Evolutionary conservation across 37 sponge, comb jelly and placozoan species (phyloP), one percentile per base, ranked within the genome.

Genomic region (Cladorhizidae sp.): DNA sequence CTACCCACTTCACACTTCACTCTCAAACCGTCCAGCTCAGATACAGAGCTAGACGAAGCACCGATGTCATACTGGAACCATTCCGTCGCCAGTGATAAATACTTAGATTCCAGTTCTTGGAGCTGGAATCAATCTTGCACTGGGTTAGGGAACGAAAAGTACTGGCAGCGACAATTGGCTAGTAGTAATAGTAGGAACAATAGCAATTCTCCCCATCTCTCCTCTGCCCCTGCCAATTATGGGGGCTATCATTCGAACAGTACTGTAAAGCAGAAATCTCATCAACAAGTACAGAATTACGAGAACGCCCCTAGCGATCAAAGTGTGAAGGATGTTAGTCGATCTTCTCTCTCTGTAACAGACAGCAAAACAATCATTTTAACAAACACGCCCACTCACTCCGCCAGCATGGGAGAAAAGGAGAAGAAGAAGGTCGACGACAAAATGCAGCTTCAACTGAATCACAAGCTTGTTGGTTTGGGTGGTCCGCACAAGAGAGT

Each of bases 1-100:
- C 77, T 88, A 35, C 88, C 88, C 21, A 88, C 88, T 26, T 88
- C 88, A 42, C 88, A 82, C 31, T 88, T 88, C 70, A 43, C 74
- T 21, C 81, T 88, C 36, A 76, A 71, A 38, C 78, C 88, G 3
- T 63, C 55, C 20, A 73, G 67, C 22, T 55, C 57, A 54, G 75
- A 79, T 32, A 36, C 73, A 15, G 87, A 86, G 28, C 25, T 33
- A 11, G 62, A 61, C 26, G 41, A 76, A 3, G 28, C 40, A 43
- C 74, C 54, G 7, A n/a, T 15, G 14, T 74, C 36, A 33, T 54
- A 33, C 21, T 71, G 71, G 71, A 18, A 71, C 26, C 33, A 71
- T 8, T 71, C 71, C 3, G 40, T 49, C 51, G 21, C 56, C 1
- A 17, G 56, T 54, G 26, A 42, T 71, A 41, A 39, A 41, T 26